Percentiles rank a stretch among this genome's conserved stretches.
Evolutionary conservation across 2,797 vertebrate genomes (phyloP).

Genomic region (Acrossocheilus fasciatus): DNA sequence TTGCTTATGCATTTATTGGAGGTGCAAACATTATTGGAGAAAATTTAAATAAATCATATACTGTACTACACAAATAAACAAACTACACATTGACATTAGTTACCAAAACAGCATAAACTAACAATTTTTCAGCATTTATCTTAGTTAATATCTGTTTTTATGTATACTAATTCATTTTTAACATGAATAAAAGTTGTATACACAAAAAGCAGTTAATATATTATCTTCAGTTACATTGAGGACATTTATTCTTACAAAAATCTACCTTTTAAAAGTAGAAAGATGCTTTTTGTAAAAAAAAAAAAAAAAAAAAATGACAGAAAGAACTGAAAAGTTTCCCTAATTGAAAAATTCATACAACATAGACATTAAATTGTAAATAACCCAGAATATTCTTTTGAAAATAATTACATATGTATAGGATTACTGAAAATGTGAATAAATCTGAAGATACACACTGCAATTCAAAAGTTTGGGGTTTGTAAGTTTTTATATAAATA

Average conservation of each 20-base stretch:
- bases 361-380: neutral
- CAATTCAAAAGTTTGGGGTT: neutral
- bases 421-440: neutral
- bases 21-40: neutral
- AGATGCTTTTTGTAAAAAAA: neutral
- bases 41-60: neutral
- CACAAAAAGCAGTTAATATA: neutral
- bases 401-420: neutral
- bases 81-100: neutral
- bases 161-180: neutral
- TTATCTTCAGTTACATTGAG: neutral
- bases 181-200: neutral
- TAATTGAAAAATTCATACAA: neutral
- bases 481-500: neutral
- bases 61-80: neutral
- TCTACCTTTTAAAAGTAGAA: neutral
- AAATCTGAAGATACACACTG: neutral
- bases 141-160: neutral
- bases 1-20: neutral
- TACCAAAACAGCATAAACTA: neutral
- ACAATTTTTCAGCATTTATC: neutral
- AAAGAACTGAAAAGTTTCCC: neutral
- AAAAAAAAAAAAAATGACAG: no score
- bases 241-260: neutral
- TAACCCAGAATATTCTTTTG: neutral